Percentiles rank a stretch among this genome's conserved stretches.
phyloP scores from a whole-genome alignment of 2,797 vertebrate genomes.

The Catostomus latipinnis region DNA sequence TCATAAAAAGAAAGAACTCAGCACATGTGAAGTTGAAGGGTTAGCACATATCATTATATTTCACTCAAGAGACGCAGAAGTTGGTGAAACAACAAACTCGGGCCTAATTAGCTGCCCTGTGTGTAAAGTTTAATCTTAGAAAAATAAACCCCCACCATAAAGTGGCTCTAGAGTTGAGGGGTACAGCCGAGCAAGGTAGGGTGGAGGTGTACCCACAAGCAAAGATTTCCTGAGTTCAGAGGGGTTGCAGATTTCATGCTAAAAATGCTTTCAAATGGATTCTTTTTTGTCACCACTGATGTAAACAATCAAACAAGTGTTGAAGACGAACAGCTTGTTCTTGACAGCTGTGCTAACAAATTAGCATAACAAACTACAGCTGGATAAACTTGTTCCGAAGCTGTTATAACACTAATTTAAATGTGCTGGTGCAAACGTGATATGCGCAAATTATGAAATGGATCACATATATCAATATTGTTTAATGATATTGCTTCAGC shows the following conservation, averaged over 20 bases:
- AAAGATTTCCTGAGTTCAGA: conserved; percentile 45
- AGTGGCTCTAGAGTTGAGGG: conserved; percentile 27
- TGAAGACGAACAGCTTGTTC: conserved; percentile 37
- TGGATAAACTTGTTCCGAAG: conserved; percentile 40
- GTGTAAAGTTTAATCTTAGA: conserved; percentile 52
- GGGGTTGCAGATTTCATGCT: conserved; percentile 36
- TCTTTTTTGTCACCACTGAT: conserved; percentile 45
- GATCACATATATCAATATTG: conserved; percentile 5
- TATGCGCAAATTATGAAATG: conserved; percentile 9
- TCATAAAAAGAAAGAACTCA: conserved; percentile 26
- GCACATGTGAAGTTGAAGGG: conserved; percentile 32
- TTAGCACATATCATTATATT: conserved; percentile 53
- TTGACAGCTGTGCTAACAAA: conserved; percentile 46
- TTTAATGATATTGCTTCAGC: conserved; percentile 22
- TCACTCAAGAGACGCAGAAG: conserved; percentile 50
- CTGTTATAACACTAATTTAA: conserved; percentile 19
- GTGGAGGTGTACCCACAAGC: conserved; percentile 33
- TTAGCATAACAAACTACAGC: conserved; percentile 53
- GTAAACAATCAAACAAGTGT: conserved; percentile 47
- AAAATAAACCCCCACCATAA: conserved; percentile 58
- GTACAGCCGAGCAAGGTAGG: conserved; percentile 12
- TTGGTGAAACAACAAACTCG: conserved; percentile 59
- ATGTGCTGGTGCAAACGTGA: conserved; percentile 23
- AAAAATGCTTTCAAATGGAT: conserved; percentile 25
- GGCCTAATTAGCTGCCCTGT: conserved; percentile 56